Evolutionary conservation across 2,113 vertebrate genomes (phyloP).

Genomic region (Noturus placidus): DNA sequence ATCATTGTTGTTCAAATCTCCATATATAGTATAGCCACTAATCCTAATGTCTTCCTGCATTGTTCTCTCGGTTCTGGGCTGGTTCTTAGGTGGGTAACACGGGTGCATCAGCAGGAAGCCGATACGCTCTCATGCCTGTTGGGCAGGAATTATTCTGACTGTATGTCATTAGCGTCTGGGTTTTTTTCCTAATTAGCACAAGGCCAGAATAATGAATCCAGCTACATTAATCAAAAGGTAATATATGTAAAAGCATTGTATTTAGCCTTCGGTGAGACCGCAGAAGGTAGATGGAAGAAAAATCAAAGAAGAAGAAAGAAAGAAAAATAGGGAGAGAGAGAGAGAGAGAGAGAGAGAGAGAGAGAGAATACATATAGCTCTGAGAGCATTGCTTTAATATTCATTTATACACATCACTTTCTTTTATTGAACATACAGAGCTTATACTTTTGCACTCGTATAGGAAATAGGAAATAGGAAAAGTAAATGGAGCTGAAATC

Average conservation of each 20-base stretch:
- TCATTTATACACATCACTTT: constrained; percentile 66
- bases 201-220: constrained; percentile 82
- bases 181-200: constrained; percentile 82
- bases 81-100: constrained; percentile 40
- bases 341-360: constrained; percentile 69
- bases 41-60: not conserved
- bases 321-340: constrained; percentile 58
- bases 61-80: not conserved
- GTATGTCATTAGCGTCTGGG: constrained; percentile 75
- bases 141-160: constrained; percentile 79
- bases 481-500: constrained; percentile 52
- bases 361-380: constrained; percentile 62
- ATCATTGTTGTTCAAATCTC: not conserved
- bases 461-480: constrained; percentile 54
- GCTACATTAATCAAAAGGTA: constrained; percentile 83
- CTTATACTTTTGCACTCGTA: constrained; percentile 60
- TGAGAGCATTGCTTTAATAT: constrained; percentile 64
- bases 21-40: not conserved
- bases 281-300: constrained; percentile 63
- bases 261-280: constrained; percentile 72
- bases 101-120: constrained; percentile 60
- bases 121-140: constrained; percentile 72
- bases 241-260: constrained; percentile 82
- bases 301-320: constrained; percentile 23
- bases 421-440: constrained; percentile 67